Percentiles rank a stretch among this genome's conserved stretches.
These are phyloP conservation scores for Diadegma fenestrale DNA, from an alignment of 2,888 invertebrate genomes.

Conservation along the genomic window DNA sequence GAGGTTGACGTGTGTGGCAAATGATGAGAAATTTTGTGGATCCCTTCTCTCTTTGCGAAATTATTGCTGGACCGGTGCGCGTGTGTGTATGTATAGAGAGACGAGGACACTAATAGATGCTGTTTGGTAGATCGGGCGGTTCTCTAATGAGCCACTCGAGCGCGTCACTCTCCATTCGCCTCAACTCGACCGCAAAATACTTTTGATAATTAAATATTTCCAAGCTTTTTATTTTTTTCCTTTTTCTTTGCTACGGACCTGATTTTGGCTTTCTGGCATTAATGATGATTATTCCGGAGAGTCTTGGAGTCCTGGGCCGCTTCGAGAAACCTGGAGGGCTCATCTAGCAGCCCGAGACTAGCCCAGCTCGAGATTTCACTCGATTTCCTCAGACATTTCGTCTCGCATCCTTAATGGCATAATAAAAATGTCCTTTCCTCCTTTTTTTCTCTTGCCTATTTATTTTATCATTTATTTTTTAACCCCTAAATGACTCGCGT, in stretches of 20 bases:
- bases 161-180: constrained; percentile 63
- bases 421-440: constrained; percentile 53
- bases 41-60: constrained; percentile 48
- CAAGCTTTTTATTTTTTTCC: constrained; percentile 22
- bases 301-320: constrained; percentile 1
- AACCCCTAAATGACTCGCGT: constrained; percentile 52
- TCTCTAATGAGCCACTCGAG: constrained; percentile 68
- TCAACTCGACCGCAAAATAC: constrained; percentile 59
- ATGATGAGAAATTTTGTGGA: constrained; percentile 47
- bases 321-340: constrained; percentile 5
- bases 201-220: constrained; percentile 67
- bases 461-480: constrained; percentile 25
- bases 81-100: constrained; percentile 43
- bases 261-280: constrained; percentile 49
- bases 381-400: constrained; percentile 54
- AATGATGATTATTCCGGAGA: constrained; percentile 59
- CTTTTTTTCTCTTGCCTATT: constrained; percentile 6
- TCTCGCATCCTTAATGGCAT: constrained; percentile 54
- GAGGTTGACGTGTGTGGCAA: constrained; percentile 42
- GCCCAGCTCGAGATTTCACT: constrained; percentile 47
- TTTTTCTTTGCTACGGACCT: constrained; percentile 26
- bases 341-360: constrained; percentile 14
- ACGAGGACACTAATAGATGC: constrained; percentile 56
- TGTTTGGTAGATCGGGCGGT: constrained; percentile 54
- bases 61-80: constrained; percentile 27